These are phyloP conservation scores for Clitarchus hookeri DNA, from an alignment of 2,888 invertebrate genomes.

Conservation along the genomic window DNA sequence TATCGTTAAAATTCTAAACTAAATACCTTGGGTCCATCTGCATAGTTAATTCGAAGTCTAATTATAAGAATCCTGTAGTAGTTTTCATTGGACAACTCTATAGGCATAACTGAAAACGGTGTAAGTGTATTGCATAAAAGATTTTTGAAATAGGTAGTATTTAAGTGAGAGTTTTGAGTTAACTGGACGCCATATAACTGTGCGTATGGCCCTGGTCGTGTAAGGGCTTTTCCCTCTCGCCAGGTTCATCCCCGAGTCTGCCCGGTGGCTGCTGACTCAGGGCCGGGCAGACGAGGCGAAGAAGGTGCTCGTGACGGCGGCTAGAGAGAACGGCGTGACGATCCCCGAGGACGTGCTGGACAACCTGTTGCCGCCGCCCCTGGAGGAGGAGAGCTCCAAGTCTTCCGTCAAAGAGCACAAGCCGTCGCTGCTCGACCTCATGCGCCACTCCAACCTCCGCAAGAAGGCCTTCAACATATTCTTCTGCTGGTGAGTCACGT, in stretches of 20 bases:
- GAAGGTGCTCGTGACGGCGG: constrained; percentile 64
- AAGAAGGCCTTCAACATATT: constrained; percentile 70
- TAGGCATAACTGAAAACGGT: too few relatives aligned
- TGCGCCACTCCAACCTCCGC: constrained; percentile 65
- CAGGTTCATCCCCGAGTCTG: constrained; percentile 74
- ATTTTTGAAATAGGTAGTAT: neutral
- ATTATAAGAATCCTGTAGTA: too few relatives aligned
- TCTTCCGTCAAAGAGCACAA: constrained; percentile 51
- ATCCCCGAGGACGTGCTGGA: constrained; percentile 61
- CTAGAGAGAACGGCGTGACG: constrained; percentile 66
- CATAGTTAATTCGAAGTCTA: too few relatives aligned
- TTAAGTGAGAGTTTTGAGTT: neutral
- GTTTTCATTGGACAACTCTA: too few relatives aligned
- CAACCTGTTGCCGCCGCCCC: constrained; percentile 55
- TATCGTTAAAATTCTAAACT: too few relatives aligned
- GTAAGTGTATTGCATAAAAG: neutral
- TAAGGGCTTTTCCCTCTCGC: neutral
- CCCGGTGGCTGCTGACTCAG: constrained; percentile 71
- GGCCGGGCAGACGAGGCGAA: constrained; percentile 67
- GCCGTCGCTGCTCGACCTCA: constrained; percentile 62
- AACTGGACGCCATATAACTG: neutral
- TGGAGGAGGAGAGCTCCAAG: constrained; percentile 52
- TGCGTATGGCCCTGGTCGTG: neutral
- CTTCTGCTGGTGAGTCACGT: constrained; percentile 67
- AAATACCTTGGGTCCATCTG: too few relatives aligned